Percentiles rank a stretch among this genome's conserved stretches.
Conservation (phyloP, 2,113 vertebrate genomes). For the Oncorhynchus keta region DNA sequence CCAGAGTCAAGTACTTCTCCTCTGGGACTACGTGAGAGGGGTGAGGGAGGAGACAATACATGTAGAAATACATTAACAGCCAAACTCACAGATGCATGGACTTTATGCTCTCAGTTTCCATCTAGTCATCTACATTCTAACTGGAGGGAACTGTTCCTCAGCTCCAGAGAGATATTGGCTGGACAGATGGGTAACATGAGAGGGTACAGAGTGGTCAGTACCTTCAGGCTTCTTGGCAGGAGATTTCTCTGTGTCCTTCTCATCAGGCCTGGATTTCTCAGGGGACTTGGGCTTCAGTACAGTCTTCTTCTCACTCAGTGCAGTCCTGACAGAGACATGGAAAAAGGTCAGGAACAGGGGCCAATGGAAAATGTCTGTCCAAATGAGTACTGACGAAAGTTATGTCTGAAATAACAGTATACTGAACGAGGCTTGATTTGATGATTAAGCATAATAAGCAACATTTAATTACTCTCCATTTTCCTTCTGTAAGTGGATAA, state of each 20-base stretch:
- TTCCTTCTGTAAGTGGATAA: not conserved
- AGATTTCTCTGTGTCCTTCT: slow-evolving; percentile 95
- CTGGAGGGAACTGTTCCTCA: too few species aligned
- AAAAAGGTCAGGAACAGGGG: too few species aligned
- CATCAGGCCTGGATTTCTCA: slow-evolving; percentile 91
- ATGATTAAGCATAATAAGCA: not conserved
- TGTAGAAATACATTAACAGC: too few species aligned
- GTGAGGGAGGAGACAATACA: not conserved
- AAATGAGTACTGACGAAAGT: too few species aligned
- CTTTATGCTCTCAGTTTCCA: too few species aligned
- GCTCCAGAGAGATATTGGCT: too few species aligned
- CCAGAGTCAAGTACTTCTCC: slow-evolving; percentile 93
- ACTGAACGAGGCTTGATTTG: too few species aligned
- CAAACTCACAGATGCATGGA: too few species aligned
- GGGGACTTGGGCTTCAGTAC: slow-evolving; percentile 94
- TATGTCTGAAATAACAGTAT: too few species aligned
- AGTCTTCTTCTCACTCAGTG: slow-evolving; percentile 94
- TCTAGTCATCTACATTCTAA: too few species aligned
- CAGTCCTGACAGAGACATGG: slow-evolving; percentile 75
- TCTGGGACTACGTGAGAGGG: slow-evolving; percentile 80
- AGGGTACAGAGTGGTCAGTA: slow-evolving; percentile 43
- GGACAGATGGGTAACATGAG: too few species aligned
- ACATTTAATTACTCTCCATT: not conserved
- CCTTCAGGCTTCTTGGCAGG: slow-evolving; percentile 95
- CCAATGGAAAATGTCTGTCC: too few species aligned